These are phyloP conservation scores for Syngnathus rostellatus DNA, from an alignment of 2,797 vertebrate species.

Conservation along the genomic window DNA sequence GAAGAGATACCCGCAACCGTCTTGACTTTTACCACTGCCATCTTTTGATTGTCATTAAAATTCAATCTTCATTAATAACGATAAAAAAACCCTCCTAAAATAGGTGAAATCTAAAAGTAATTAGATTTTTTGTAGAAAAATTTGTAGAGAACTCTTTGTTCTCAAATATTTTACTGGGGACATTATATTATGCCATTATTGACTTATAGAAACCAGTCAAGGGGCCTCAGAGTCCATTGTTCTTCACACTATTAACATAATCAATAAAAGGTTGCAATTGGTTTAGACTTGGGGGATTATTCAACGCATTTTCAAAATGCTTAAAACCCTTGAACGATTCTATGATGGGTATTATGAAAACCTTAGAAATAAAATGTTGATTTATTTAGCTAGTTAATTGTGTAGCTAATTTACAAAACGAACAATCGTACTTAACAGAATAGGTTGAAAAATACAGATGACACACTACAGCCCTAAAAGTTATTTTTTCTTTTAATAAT, in stretches of 20 bases:
- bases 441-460: background rate
- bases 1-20: slow-evolving; percentile 57
- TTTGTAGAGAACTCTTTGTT: too few species aligned
- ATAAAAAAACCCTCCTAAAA: background rate
- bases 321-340: background rate
- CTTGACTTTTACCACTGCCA: slow-evolving; percentile 41
- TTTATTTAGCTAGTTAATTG: background rate
- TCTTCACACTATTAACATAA: background rate
- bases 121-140: too few species aligned
- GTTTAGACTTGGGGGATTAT: background rate
- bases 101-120: too few species aligned
- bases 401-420: background rate
- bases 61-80: slow-evolving; percentile 21
- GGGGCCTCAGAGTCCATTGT: background rate
- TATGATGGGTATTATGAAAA: background rate
- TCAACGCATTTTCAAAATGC: background rate
- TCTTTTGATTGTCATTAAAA: slow-evolving; percentile 68
- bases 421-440: too few species aligned
- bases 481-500: background rate
- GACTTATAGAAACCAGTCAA: background rate
- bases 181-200: background rate
- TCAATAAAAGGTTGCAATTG: background rate
- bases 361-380: background rate
- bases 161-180: too few species aligned
- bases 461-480: background rate